Percentiles rank a stretch among this genome's conserved stretches.
phyloP scores from a whole-genome alignment of 2,113 vertebrate genomes.

The Gadus macrocephalus region DNA sequence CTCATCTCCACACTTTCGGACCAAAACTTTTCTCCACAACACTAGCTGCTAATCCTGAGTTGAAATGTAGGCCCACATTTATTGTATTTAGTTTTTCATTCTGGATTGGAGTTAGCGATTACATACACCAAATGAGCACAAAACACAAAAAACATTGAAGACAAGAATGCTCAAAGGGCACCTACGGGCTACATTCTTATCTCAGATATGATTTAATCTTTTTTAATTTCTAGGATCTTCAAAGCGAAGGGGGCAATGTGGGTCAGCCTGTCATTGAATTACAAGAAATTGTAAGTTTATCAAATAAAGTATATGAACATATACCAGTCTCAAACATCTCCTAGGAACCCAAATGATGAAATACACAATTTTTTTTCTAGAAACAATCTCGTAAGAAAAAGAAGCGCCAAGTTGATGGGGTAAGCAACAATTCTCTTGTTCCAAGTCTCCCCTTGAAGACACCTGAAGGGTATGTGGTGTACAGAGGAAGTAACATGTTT shows the following conservation, averaged over 20 bases:
- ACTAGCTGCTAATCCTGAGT: background rate
- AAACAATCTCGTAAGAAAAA: slow-evolving; percentile 48
- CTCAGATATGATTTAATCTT: background rate
- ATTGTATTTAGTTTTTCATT: background rate
- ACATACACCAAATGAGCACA: slow-evolving; percentile 46
- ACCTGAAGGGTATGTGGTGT: too few species aligned
- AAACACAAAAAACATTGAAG: background rate
- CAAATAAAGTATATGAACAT: too few species aligned
- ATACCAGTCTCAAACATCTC: background rate
- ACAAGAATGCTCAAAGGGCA: too few species aligned
- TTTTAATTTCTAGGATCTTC: slow-evolving; percentile 32
- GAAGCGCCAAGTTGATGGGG: slow-evolving; percentile 29
- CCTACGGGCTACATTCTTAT: too few species aligned
- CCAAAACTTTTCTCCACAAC: too few species aligned
- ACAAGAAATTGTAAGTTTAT: slow-evolving; percentile 35
- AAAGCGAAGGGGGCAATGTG: slow-evolving; percentile 24
- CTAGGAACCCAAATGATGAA: background rate
- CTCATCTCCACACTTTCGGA: too few species aligned
- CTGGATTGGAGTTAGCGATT: background rate
- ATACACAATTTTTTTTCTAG: slow-evolving; percentile 15
- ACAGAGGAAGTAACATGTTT: too few species aligned
- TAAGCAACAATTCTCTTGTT: slow-evolving; percentile 26
- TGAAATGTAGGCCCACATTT: background rate
- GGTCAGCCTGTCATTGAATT: slow-evolving; percentile 47
- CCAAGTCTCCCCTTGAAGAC: too few species aligned